Conservation (phyloP, 2,113 vertebrate species). For the Sebastes fasciatus region DNA sequence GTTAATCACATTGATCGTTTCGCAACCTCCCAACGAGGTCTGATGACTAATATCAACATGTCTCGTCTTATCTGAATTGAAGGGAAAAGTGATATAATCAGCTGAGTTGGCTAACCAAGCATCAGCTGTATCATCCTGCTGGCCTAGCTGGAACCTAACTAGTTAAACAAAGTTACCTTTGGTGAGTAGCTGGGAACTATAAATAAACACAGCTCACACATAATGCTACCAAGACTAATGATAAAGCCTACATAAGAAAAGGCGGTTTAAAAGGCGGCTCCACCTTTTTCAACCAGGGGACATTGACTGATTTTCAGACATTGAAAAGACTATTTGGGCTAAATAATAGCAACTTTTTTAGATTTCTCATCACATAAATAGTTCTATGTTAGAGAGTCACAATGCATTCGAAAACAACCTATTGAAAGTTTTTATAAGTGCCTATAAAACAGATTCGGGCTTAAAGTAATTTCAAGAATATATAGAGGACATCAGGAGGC, state of each 20-base stretch:
- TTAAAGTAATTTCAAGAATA: too few relatives aligned
- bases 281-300: too few relatives aligned
- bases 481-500: too few relatives aligned
- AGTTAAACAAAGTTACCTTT: conserved; percentile 22
- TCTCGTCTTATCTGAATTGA: background rate
- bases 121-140: conserved; percentile 17
- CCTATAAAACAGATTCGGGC: too few relatives aligned
- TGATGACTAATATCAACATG: background rate
- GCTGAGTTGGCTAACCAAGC: background rate
- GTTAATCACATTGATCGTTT: background rate
- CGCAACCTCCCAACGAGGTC: background rate
- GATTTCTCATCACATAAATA: too few relatives aligned
- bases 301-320: too few relatives aligned
- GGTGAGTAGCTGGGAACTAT: background rate
- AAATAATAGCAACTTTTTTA: too few relatives aligned
- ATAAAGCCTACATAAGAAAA: fast-evolving
- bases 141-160: conserved; percentile 26
- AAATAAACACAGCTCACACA: background rate
- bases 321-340: too few relatives aligned
- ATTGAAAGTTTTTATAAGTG: too few relatives aligned
- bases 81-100: background rate
- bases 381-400: too few relatives aligned
- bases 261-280: too few relatives aligned
- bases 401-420: too few relatives aligned
- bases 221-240: background rate